Base-by-base conservation (phyloP, 2,888 invertebrate species). In the Ashinkailepas kermadecensis region DNA sequence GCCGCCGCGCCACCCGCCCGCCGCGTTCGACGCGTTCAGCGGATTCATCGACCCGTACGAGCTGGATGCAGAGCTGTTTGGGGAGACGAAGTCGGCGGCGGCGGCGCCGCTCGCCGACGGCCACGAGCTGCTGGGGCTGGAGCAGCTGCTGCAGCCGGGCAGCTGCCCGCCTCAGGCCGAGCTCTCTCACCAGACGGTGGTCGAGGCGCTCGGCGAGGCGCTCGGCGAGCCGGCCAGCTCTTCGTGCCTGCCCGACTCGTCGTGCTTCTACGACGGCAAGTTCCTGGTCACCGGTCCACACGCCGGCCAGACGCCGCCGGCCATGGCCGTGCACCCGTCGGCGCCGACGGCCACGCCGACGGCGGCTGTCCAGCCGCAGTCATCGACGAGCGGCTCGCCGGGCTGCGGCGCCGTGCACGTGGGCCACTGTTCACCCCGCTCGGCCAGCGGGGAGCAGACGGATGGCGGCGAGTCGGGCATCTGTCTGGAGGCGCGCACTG, bases 311-410 rank as follows among this genome's bases (percentile, higher is more conserved):
- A 83, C 83, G 23, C 84, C 82, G 81, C 79, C 59, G 81, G 25
- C 6, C 70, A 13, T 6, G 15, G 3, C 74, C 18, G 78, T 21
- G 80, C 81, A 10, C 79, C 80, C 18, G 82, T 18, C 11, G 39
- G 67, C 23, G 25, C 80, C 58, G 54, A 57, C 57, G 67, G 62
- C 95, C 4, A 15, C 59, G 12, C 15, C 59, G 59, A 15, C 59
- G 59, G 12, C 59, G 59, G 59, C 59, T 1, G 59, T 0, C 94
- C 94, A 78, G 94, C 95, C 0, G 93, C 92, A 82, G 92, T 91
- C 58, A 91, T 92, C 84, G 92, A 80, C 59, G 59, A 57, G 78
- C 78, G 8, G 70, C 80, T 78, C 80, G 67, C 67, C 67, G 39
- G 39, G 2, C 39, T 1, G 39, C 39, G 54, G 74, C 8, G 23